phyloP scores from a whole-genome alignment of 2,888 invertebrate species.

The Hermodice carunculata region DNA sequence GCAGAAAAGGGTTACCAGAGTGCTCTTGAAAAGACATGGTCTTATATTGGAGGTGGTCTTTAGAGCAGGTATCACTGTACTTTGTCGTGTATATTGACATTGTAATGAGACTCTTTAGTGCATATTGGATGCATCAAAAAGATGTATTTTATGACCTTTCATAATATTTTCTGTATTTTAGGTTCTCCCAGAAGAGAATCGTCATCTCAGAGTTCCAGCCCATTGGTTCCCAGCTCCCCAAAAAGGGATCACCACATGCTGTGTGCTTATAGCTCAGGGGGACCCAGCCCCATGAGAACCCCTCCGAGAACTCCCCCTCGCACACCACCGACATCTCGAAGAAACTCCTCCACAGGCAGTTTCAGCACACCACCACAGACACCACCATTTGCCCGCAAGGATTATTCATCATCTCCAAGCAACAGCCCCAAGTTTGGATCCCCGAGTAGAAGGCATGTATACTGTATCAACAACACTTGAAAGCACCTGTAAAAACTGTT shows the following conservation, averaged over 20 bases:
- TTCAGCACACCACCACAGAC: slow-evolving; percentile 36
- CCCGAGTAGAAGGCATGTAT: slow-evolving; percentile 11
- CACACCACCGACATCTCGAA: slow-evolving; percentile 24
- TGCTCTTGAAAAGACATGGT: no score
- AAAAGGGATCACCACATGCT: not conserved
- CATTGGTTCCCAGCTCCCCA: not conserved
- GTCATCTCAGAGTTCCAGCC: not conserved
- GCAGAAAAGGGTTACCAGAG: no score
- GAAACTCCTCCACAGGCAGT: not conserved
- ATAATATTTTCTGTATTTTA: no score
- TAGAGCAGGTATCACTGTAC: no score
- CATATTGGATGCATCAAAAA: no score
- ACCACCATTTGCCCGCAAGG: slow-evolving; percentile 23
- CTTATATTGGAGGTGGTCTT: no score
- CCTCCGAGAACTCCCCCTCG: slow-evolving; percentile 28
- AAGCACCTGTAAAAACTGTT: no score
- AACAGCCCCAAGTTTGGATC: slow-evolving; percentile 31
- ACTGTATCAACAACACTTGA: no score
- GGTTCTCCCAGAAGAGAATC: not conserved
- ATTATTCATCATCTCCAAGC: not conserved
- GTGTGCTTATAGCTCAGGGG: not conserved
- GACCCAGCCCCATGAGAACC: no score
- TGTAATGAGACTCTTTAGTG: no score
- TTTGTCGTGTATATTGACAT: no score
- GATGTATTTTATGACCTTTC: no score